Conservation (phyloP, 2,888 invertebrate genomes). For the Heliconius ismenius region DNA sequence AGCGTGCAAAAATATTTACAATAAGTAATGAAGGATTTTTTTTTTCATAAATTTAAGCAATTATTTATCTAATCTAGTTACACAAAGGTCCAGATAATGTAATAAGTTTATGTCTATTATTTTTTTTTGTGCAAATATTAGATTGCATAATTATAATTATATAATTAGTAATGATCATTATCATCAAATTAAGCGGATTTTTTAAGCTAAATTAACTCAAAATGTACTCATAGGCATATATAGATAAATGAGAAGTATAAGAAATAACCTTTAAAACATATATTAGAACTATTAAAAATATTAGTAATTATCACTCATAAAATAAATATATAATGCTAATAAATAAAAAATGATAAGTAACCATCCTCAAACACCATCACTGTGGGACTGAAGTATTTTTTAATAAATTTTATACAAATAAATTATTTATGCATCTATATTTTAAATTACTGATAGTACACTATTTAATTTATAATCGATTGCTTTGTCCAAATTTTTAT, state of each 20-base stretch:
- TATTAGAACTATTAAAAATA: not conserved
- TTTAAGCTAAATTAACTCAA: not conserved
- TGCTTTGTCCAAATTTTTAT: too few species aligned
- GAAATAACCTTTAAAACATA: not conserved
- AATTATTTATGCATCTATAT: not conserved
- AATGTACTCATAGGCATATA: not conserved
- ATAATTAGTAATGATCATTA: not conserved
- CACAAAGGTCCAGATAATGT: constrained; percentile 20
- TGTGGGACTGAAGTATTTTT: not conserved
- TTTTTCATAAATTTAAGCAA: not conserved
- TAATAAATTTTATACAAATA: not conserved
- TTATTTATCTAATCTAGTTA: constrained; percentile 13
- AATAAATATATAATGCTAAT: not conserved
- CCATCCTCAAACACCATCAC: not conserved
- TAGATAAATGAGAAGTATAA: not conserved
- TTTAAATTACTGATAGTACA: not conserved
- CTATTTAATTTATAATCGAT: not conserved
- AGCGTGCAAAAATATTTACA: not conserved
- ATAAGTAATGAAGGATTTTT: not conserved
- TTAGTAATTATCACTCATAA: not conserved
- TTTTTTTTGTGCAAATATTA: constrained; percentile 3
- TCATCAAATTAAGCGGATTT: not conserved
- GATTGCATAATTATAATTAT: not conserved
- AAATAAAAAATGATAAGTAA: not conserved
- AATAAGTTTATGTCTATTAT: not conserved